A percentile compares a stretch with the other conserved stretches of the same genome.
Evolutionary conservation across 2,797 vertebrate genomes (phyloP).

Genomic region (Ptychadena robeensis): DNA sequence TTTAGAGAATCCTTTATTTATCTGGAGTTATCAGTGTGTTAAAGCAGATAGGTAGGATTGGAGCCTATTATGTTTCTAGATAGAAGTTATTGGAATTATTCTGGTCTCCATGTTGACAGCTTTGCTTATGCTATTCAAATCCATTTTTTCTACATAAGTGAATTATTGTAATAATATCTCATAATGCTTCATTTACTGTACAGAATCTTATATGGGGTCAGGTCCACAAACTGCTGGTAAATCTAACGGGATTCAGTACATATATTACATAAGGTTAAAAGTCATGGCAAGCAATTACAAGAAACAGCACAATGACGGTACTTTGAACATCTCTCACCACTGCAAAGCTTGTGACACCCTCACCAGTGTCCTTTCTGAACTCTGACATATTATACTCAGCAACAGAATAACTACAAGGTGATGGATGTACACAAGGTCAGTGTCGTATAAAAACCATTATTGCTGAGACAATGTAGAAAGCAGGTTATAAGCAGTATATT

Average conservation of each 20-base stretch:
- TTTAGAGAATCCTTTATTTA: no score
- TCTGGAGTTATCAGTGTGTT: no score
- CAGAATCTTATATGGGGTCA: neutral
- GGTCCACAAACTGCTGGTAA: neutral
- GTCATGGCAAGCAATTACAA: conserved; percentile 6
- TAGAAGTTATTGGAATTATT: no score
- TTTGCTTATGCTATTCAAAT: no score
- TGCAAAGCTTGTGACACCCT: neutral
- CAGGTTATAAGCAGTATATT: neutral
- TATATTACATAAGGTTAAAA: neutral
- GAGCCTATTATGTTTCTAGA: no score
- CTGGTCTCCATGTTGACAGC: no score
- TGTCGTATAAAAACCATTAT: neutral
- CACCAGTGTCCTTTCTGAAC: neutral
- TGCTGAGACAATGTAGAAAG: neutral
- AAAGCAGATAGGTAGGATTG: no score
- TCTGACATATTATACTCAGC: neutral
- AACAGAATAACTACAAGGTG: conserved; percentile 4
- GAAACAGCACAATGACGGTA: neutral
- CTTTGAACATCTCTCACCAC: neutral
- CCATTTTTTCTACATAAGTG: neutral
- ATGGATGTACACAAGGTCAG: conserved; percentile 6
- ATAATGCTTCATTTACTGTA: neutral
- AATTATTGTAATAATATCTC: neutral
- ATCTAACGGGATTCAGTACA: neutral